These are phyloP conservation scores for Epinephelus awoara DNA, from an alignment of 2,797 vertebrate genomes.

Conservation along the genomic window DNA sequence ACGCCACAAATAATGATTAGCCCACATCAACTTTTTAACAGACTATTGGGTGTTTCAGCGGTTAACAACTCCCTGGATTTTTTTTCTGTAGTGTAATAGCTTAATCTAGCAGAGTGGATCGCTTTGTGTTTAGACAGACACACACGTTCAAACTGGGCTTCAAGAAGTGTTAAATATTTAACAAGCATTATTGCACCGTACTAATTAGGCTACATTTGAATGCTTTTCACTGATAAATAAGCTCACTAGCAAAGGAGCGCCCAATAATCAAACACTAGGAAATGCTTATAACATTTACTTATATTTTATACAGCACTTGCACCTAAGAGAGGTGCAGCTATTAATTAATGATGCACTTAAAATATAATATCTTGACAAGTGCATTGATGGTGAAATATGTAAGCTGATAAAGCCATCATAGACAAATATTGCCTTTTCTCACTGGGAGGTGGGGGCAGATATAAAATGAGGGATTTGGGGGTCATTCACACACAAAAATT, in stretches of 20 bases:
- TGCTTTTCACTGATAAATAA: not conserved
- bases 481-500: too few species aligned
- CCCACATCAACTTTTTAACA: conserved; percentile 32
- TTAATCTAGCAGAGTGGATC: not conserved
- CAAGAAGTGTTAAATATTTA: conserved; percentile 15
- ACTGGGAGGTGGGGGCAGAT: too few species aligned
- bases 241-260: not conserved
- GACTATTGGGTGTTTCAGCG: conserved; percentile 4
- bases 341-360: not conserved
- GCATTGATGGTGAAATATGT: not conserved
- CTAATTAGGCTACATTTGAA: conserved; percentile 13
- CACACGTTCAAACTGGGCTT: not conserved
- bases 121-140: not conserved
- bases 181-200: conserved; percentile 2
- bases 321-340: not conserved
- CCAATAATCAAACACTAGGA: not conserved
- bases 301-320: not conserved
- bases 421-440: too few species aligned
- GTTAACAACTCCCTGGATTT: not conserved
- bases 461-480: too few species aligned
- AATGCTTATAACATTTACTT: not conserved
- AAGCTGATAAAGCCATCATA: not conserved
- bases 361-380: not conserved
- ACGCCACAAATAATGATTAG: conserved; percentile 68
- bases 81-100: not conserved